Base-by-base conservation (phyloP, 2,888 invertebrate genomes). In the Griposia aprilina region DNA sequence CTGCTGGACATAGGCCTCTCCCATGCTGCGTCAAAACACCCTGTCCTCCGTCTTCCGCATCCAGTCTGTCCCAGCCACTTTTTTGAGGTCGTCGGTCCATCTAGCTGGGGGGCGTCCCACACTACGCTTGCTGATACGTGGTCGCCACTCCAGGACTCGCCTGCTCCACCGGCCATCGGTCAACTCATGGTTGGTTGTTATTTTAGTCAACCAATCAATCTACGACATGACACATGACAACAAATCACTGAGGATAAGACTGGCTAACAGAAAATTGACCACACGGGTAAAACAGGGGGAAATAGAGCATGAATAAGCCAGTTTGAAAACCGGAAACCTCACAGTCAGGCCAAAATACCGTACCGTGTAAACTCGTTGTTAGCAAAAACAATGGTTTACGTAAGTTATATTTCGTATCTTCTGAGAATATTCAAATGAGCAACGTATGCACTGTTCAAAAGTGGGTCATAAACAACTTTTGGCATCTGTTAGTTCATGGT, bases 401-500 rank as follows among this genome's bases (percentile, higher is more conserved):
- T 30, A 57, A 80, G 20, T 13, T 10, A 36, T 65, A 15, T 59
- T 63, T 80, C 52, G 67, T 71, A 63, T 63, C 17, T 80, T 80
- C 81, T 55, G n/a, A 82, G 82, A 75, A 84, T 81, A 85, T 81
- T 84, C 41, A 82, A 80, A 74, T 75, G 57, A 70, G 62, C 30
- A 62, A 41, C 48, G 48, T 57, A 69, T 76, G 72, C 60, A 65
- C 17, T 57, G 48, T 45, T 60, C 11, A 57, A 72, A 81, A 70
- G 65, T 85, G 8, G 60, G 72, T 62, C 81, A 73, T 69, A 65
- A 50, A 75, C 69, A 57, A 45, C 7, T 72, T 41, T 72, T 26
- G n/a, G 45, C 17, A 48, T 57, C 10, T 72, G 65, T 50, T n/a
- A n/a, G n/a, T n/a, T n/a, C n/a, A n/a, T n/a, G n/a, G n/a, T n/a